These are phyloP conservation scores for Falco rusticolus DNA, from an alignment of 2,797 vertebrate species.

Conservation along the genomic window DNA sequence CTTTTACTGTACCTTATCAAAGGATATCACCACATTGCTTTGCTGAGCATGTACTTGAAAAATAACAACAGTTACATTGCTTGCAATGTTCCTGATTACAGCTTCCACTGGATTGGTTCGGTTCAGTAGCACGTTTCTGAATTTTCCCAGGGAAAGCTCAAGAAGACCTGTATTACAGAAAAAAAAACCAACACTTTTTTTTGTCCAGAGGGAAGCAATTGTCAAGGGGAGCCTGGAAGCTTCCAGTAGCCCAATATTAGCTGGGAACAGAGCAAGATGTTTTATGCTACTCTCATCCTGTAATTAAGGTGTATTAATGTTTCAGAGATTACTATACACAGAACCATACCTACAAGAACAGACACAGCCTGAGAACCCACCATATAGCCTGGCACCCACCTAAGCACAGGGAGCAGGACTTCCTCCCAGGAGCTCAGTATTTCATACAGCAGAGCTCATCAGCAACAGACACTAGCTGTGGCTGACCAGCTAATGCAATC, in stretches of 20 bases:
- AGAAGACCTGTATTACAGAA: constrained; percentile 78
- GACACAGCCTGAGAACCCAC: not conserved
- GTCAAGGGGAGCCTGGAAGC: not conserved
- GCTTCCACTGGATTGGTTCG: constrained; percentile 83
- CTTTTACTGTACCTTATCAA: constrained; percentile 80
- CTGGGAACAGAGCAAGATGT: not conserved
- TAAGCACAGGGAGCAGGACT: not conserved
- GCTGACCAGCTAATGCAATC: not conserved
- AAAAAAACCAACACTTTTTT: not conserved
- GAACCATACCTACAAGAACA: not conserved
- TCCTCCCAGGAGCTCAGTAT: not conserved
- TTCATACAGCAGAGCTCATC: not conserved
- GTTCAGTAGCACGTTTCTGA: constrained; percentile 86
- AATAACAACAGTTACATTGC: constrained; percentile 83
- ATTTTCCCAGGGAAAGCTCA: constrained; percentile 87
- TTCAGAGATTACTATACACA: not conserved
- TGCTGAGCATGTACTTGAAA: constrained; percentile 91
- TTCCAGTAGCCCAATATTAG: not conserved
- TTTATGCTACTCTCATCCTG: not conserved
- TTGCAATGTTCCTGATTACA: constrained; percentile 81
- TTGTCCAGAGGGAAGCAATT: not conserved
- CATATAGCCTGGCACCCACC: not conserved
- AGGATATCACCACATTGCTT: constrained; percentile 86
- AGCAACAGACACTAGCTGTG: not conserved
- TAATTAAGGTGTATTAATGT: not conserved